A percentile compares a stretch with the other conserved stretches of the same genome.
Evolutionary conservation across 2,888 invertebrate species (phyloP).

Genomic region (Protophormia terraenovae): DNA sequence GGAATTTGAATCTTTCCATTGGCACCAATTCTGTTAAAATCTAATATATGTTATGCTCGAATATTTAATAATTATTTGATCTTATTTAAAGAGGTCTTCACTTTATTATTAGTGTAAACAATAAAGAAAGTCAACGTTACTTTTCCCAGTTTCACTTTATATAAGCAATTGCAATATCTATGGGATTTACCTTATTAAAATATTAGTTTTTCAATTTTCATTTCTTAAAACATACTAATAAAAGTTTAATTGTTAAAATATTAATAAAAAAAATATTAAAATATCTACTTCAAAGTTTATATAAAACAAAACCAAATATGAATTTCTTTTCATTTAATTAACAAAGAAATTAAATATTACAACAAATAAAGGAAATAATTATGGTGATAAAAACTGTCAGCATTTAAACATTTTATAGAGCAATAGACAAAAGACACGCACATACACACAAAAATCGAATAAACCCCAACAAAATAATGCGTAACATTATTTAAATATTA

Average conservation of each 20-base stretch:
- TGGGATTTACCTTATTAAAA: too few species aligned
- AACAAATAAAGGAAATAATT: slow-evolving; percentile 29
- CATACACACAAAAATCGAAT: not conserved
- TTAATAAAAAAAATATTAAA: slow-evolving; percentile 1
- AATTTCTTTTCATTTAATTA: slow-evolving; percentile 59
- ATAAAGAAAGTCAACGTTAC: too few species aligned
- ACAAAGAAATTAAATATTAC: slow-evolving; percentile 29
- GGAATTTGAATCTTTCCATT: too few species aligned
- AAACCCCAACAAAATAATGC: slow-evolving; percentile 59
- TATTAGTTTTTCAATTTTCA: not conserved
- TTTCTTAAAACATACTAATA: not conserved
- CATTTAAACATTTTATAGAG: slow-evolving; percentile 9
- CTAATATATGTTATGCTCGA: too few species aligned
- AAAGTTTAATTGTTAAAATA: not conserved
- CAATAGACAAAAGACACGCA: not conserved
- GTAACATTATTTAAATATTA: slow-evolving; percentile 69
- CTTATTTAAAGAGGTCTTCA: too few species aligned
- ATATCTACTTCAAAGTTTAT: not conserved
- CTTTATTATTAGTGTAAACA: too few species aligned
- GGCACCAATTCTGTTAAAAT: too few species aligned
- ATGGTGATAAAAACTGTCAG: slow-evolving; percentile 6
- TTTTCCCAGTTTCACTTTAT: too few species aligned
- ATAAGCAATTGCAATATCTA: too few species aligned
- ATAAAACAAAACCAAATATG: slow-evolving; percentile 10
- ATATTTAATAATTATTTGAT: too few species aligned